A percentile compares a stretch with the other conserved stretches of the same genome.
Evolutionary conservation across 2,113 vertebrate genomes (phyloP).

Genomic region (Leucoraja erinaceus): DNA sequence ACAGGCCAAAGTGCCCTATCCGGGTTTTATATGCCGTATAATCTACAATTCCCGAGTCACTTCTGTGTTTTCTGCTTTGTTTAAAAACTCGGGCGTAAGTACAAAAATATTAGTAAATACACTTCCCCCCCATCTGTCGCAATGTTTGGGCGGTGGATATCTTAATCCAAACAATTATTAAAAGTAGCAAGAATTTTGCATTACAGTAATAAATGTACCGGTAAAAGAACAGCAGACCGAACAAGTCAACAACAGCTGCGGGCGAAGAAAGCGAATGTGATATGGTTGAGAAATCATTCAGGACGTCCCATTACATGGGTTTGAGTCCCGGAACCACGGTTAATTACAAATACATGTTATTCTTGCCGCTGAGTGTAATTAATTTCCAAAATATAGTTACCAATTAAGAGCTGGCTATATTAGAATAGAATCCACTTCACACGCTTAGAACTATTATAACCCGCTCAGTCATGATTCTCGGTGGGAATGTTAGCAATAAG

Average conservation of each 20-base stretch:
- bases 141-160: not conserved
- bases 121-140: not conserved
- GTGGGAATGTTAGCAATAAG: not conserved
- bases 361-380: not conserved
- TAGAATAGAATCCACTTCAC: not conserved
- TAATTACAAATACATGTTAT: not conserved
- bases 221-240: not conserved
- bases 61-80: not conserved
- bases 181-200: not conserved
- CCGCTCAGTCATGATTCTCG: not conserved
- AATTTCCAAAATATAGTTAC: not conserved
- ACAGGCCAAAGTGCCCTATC: not conserved
- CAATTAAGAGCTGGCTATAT: not conserved
- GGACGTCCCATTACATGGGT: not conserved
- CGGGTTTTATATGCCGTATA: not conserved
- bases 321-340: not conserved
- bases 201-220: not conserved
- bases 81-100: not conserved
- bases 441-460: not conserved
- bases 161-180: not conserved
- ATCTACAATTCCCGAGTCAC: not conserved
- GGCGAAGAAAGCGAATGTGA: not conserved
- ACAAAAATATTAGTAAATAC: not conserved
- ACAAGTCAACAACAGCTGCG: not conserved
- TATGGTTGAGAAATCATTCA: not conserved